These are phyloP conservation scores for Dolichoris vasculosae DNA, from an alignment of 1,140 invertebrate genomes.

Conservation along the genomic window DNA sequence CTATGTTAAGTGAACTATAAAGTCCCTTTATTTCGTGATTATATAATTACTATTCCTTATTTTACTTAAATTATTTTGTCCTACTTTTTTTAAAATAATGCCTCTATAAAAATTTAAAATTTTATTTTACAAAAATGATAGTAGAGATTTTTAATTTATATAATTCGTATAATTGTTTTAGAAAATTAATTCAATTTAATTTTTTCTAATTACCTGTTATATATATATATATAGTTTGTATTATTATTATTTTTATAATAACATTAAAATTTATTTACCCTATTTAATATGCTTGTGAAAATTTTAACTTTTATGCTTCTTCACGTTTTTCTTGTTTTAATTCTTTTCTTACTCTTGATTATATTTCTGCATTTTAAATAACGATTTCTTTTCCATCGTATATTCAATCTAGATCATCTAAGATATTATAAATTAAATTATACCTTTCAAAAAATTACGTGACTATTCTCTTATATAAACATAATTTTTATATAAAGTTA, in stretches of 20 bases:
- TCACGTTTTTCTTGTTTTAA: neutral
- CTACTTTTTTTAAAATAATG: no score
- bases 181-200: no score
- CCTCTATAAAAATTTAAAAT: no score
- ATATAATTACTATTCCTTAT: no score
- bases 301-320: neutral
- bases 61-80: no score
- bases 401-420: neutral
- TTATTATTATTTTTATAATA: neutral
- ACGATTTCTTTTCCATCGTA: neutral
- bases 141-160: no score
- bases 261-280: neutral
- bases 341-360: neutral
- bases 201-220: no score
- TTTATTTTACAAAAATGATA: no score
- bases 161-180: no score
- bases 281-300: neutral
- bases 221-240: no score
- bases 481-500: neutral
- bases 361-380: neutral
- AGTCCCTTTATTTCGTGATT: no score
- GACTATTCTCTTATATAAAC: neutral
- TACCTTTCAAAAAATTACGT: neutral
- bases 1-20: no score
- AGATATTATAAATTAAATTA: neutral